phyloP scores from a whole-genome alignment of 2,113 vertebrate species.

The Cephalopholis sonnerati region DNA sequence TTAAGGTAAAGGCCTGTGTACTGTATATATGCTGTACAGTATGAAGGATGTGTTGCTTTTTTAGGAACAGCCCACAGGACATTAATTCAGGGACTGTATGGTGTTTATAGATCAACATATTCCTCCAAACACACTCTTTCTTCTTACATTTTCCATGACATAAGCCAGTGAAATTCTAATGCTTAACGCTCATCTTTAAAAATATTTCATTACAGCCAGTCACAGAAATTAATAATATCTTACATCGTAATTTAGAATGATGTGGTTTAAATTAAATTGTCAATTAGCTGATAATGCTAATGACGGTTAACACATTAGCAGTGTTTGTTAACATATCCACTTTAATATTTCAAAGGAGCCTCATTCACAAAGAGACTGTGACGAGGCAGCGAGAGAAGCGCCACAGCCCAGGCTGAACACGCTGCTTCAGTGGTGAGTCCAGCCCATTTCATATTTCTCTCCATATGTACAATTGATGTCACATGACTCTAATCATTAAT shows the following conservation, averaged over 20 bases:
- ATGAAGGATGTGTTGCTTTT: background rate
- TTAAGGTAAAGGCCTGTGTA: slow-evolving; percentile 70
- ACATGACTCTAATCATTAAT: slow-evolving; percentile 81
- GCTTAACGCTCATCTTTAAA: background rate
- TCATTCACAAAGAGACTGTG: slow-evolving; percentile 67
- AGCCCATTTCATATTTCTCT: slow-evolving; percentile 59
- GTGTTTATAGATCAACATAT: background rate
- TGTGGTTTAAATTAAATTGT: slow-evolving; percentile 21
- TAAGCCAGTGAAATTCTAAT: background rate
- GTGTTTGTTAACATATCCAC: slow-evolving; percentile 31
- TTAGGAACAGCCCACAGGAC: background rate
- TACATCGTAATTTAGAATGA: slow-evolving; percentile 3
- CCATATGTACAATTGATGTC: slow-evolving; percentile 74
- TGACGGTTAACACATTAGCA: slow-evolving; percentile 4
- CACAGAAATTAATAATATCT: background rate
- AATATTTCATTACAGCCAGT: background rate
- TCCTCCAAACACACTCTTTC: background rate
- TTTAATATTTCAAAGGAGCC: slow-evolving; percentile 77
- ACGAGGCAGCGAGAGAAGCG: slow-evolving; percentile 65
- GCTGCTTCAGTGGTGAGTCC: slow-evolving; percentile 84
- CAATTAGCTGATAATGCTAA: slow-evolving; percentile 19
- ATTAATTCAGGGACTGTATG: slow-evolving; percentile 1
- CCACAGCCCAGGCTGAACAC: slow-evolving; percentile 75
- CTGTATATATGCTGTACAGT: background rate
- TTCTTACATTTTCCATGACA: slow-evolving; percentile 2